These are phyloP conservation scores for Anas bahamensis DNA, from an alignment of 2,797 vertebrate genomes.

Conservation along the genomic window DNA sequence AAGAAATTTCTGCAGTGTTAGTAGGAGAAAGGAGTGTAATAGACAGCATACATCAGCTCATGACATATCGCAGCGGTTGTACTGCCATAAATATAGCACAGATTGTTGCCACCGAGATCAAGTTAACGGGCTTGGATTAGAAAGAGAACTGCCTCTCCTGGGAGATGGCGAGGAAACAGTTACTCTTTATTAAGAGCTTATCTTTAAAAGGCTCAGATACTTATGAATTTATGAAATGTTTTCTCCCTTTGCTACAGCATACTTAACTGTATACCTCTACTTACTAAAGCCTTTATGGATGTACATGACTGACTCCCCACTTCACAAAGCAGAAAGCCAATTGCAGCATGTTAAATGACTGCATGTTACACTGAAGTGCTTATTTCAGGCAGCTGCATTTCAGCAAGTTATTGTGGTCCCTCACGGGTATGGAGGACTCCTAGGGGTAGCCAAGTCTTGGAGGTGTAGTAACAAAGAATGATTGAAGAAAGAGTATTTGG, in stretches of 20 bases:
- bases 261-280: background rate
- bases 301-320: background rate
- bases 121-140: background rate
- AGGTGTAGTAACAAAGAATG: background rate
- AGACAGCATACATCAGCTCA: background rate
- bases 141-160: background rate
- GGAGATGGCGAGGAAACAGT: background rate
- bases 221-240: background rate
- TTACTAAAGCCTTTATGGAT: background rate
- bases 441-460: background rate
- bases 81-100: background rate
- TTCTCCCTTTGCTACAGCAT: background rate
- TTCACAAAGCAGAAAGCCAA: background rate
- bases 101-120: background rate
- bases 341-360: background rate
- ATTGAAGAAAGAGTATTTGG: background rate
- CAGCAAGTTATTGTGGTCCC: background rate
- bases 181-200: constrained; percentile 35
- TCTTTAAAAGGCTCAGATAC: background rate
- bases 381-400: background rate
- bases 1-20: background rate
- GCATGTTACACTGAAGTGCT: background rate
- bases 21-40: background rate
- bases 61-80: background rate
- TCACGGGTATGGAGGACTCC: background rate